Evolutionary conservation across 2,113 vertebrate species (phyloP).

Genomic region (Sinocyclocheilus anshuiensis): DNA sequence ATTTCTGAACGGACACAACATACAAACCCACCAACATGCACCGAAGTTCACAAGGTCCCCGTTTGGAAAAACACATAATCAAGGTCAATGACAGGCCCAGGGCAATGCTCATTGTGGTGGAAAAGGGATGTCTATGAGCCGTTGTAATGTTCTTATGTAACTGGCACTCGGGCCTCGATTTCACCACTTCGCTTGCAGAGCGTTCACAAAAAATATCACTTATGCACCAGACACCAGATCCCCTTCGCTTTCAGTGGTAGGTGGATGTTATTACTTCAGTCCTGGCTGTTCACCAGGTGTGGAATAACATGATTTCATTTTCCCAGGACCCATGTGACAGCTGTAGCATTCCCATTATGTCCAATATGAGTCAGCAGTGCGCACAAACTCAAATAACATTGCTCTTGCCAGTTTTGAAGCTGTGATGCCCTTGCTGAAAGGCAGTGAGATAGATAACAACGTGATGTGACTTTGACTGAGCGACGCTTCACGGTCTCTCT

Average conservation of each 20-base stretch:
- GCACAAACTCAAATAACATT: not conserved
- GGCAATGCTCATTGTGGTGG: constrained; percentile 44
- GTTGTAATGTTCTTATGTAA: constrained; percentile 53
- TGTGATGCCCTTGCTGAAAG: constrained; percentile 34
- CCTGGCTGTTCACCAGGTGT: not conserved
- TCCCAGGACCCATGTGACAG: not conserved
- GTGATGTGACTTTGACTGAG: constrained; percentile 22
- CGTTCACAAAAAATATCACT: constrained; percentile 42
- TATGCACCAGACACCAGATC: constrained; percentile 18
- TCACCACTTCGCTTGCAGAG: constrained; percentile 26
- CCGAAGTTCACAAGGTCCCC: constrained; percentile 3
- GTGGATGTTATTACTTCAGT: not conserved
- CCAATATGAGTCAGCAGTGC: constrained; percentile 20
- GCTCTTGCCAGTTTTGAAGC: not conserved
- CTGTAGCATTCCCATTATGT: constrained; percentile 45
- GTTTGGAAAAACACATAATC: constrained; percentile 45
- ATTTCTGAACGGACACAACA: not conserved
- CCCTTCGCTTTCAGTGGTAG: constrained; percentile 6
- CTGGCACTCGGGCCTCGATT: constrained; percentile 30
- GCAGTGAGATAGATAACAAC: constrained; percentile 15
- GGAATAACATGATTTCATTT: constrained; percentile 38
- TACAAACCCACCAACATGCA: constrained; percentile 30
- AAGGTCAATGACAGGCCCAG: constrained; percentile 56
- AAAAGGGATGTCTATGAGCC: constrained; percentile 44
- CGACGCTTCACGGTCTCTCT: not conserved